Evolutionary conservation across 53 echinoderm and acorn worm genomes (phyloP).

Genomic region (Holothuria scabra): DNA sequence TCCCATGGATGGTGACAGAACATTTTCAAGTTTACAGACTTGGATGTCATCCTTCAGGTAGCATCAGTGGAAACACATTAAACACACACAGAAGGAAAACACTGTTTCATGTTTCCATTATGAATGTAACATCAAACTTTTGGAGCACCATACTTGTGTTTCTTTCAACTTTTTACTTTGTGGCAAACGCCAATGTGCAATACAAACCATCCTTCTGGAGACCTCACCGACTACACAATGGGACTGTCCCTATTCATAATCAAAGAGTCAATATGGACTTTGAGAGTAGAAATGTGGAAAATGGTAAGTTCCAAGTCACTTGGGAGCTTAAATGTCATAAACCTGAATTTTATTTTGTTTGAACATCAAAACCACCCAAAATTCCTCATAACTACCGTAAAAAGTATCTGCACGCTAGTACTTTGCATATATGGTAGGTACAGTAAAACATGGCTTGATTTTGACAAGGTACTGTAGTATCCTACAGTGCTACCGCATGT

Average conservation of each 20-base stretch:
- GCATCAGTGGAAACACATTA: background rate
- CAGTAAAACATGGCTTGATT: too few species aligned
- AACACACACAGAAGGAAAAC: background rate
- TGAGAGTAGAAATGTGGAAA: slow-evolving; percentile 16
- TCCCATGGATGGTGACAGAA: too few species aligned
- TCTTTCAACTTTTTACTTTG: background rate
- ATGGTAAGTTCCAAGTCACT: background rate
- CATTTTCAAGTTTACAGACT: too few species aligned
- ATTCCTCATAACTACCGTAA: background rate
- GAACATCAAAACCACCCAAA: background rate
- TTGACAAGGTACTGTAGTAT: too few species aligned
- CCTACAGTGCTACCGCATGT: too few species aligned
- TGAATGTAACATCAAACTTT: slow-evolving; percentile 10
- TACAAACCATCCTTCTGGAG: slow-evolving; percentile 2
- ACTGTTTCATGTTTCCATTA: background rate
- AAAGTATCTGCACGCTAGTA: background rate
- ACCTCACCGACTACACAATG: background rate
- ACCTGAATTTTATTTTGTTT: background rate
- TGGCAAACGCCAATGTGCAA: slow-evolving; percentile 36
- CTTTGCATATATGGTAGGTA: background rate
- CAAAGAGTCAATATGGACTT: background rate
- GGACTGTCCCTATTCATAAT: background rate
- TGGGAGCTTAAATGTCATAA: background rate
- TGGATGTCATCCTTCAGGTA: background rate
- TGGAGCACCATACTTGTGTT: slow-evolving; percentile 4